phyloP scores from a whole-genome alignment of 2,888 invertebrate genomes.

The Eupithecia pulchellata region DNA sequence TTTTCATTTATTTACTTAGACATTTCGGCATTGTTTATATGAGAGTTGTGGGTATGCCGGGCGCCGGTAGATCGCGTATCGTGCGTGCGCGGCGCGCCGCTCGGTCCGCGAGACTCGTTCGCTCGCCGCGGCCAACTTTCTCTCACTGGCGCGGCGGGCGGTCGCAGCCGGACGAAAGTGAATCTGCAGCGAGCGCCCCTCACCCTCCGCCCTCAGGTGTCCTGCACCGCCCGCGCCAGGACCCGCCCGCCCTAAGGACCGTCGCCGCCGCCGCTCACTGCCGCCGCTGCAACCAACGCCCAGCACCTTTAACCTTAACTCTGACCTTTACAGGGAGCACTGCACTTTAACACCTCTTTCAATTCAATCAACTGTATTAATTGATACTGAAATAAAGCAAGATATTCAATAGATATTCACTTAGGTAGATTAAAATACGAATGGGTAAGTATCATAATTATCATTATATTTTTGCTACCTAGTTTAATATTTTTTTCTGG shows the following conservation, averaged over 20 bases:
- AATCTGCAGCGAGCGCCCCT: slow-evolving; percentile 79
- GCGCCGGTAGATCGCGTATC: slow-evolving; percentile 64
- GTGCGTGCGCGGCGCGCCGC: slow-evolving; percentile 77
- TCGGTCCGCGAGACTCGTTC: slow-evolving; percentile 81
- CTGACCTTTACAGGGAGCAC: slow-evolving; percentile 81
- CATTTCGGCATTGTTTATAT: slow-evolving; percentile 67
- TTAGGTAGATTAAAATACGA: neutral
- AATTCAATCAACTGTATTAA: slow-evolving; percentile 36
- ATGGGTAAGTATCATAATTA: neutral
- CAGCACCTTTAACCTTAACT: slow-evolving; percentile 83
- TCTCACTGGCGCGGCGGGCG: slow-evolving; percentile 83
- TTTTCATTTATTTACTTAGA: slow-evolving; percentile 56
- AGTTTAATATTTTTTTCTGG: neutral
- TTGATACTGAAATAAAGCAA: neutral
- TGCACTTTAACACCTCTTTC: slow-evolving; percentile 61
- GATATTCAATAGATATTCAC: neutral
- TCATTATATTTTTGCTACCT: neutral
- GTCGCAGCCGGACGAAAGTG: slow-evolving; percentile 83
- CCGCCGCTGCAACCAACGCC: slow-evolving; percentile 68
- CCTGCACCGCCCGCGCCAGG: slow-evolving; percentile 69
- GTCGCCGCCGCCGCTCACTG: slow-evolving; percentile 52
- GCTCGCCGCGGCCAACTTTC: slow-evolving; percentile 85
- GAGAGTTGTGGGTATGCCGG: slow-evolving; percentile 56
- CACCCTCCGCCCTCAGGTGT: slow-evolving; percentile 64
- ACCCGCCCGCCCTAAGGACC: slow-evolving; percentile 62